These are phyloP conservation scores for Macaria notata DNA, from an alignment of 2,888 invertebrate species.

Conservation along the genomic window DNA sequence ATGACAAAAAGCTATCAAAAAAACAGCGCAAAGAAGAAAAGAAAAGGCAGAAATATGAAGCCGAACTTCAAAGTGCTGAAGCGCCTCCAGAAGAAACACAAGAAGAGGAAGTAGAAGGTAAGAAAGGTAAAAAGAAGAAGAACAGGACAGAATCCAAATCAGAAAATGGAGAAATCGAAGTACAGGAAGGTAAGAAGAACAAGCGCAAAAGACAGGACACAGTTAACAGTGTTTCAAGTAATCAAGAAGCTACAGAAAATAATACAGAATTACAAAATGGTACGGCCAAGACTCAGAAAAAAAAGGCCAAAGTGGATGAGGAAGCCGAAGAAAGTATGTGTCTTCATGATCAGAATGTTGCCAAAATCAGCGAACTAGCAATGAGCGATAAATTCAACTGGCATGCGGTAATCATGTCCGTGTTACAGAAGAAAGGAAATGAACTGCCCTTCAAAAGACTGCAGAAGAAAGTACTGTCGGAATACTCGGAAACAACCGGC, in stretches of 20 bases:
- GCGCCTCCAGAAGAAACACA: constrained; percentile 47
- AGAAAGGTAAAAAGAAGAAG: constrained; percentile 72
- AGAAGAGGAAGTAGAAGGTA: constrained; percentile 50
- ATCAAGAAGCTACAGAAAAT: constrained; percentile 35
- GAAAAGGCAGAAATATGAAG: constrained; percentile 73
- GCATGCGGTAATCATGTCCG: constrained; percentile 73
- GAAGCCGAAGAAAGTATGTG: constrained; percentile 62
- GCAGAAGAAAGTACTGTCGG: constrained; percentile 88
- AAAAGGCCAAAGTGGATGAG: constrained; percentile 62
- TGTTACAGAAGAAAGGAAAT: constrained; percentile 80
- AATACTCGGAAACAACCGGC: constrained; percentile 80
- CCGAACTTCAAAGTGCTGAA: constrained; percentile 66
- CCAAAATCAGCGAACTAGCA: constrained; percentile 61
- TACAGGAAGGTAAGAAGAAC: constrained; percentile 53
- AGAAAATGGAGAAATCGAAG: constrained; percentile 42
- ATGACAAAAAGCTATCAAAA: constrained; percentile 60
- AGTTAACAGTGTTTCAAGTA: constrained; percentile 51
- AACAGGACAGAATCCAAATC: constrained; percentile 58
- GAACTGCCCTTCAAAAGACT: constrained; percentile 88
- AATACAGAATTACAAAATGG: constrained; percentile 38
- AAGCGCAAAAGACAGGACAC: constrained; percentile 72
- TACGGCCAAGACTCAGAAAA: constrained; percentile 49
- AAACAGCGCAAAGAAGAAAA: constrained; percentile 76
- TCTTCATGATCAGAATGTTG: constrained; percentile 74
- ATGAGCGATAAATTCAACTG: constrained; percentile 71